Conservation (phyloP, 2,113 vertebrate genomes). For the Gopherus evgoodei region DNA sequence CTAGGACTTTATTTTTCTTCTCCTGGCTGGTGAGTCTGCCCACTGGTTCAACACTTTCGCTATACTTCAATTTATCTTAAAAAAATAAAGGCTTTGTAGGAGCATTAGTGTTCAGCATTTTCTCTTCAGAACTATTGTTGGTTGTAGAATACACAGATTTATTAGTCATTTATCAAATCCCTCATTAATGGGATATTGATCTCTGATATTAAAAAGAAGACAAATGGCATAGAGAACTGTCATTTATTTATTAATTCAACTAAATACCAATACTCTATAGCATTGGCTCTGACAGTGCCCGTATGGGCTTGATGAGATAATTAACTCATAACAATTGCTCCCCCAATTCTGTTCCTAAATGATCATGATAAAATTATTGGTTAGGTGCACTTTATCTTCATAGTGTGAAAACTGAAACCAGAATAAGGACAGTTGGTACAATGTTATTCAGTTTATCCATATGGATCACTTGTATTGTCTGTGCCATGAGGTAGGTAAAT, state of each 20-base stretch:
- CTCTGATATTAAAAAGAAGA: neutral
- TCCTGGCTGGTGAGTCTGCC: neutral
- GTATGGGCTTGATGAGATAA: neutral
- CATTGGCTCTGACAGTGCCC: neutral
- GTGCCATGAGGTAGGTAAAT: neutral
- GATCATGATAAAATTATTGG: neutral
- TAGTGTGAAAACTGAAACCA: neutral
- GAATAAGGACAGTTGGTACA: neutral
- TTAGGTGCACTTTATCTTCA: neutral
- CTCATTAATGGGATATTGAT: neutral
- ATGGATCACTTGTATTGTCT: neutral
- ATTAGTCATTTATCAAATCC: neutral
- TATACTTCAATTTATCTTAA: neutral
- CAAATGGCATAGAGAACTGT: neutral
- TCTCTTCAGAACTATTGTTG: neutral
- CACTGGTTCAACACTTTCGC: too few relatives aligned
- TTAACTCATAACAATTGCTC: fast-evolving
- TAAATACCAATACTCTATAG: neutral
- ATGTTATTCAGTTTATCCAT: neutral
- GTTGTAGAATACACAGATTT: neutral
- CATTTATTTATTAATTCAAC: neutral
- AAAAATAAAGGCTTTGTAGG: neutral
- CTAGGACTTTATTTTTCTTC: neutral
- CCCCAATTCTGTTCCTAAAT: neutral
- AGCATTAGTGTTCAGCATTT: neutral